Evolutionary conservation across 2,797 vertebrate genomes (phyloP), one percentile per base, ranked within the genome.

Genomic region (Acrocephalus scirpaceus): DNA sequence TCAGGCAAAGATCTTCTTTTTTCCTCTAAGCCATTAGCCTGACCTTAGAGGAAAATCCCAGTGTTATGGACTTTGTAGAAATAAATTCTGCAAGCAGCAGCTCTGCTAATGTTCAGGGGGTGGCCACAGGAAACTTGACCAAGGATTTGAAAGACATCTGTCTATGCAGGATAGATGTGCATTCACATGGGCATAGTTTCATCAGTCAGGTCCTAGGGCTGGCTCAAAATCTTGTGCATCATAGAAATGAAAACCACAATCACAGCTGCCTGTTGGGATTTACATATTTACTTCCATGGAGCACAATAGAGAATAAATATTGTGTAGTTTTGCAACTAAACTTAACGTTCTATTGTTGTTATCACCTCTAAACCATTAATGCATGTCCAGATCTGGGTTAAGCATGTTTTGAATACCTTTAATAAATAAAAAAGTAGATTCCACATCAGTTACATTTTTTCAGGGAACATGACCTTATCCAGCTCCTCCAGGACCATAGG

Each of bases 341-440:
- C 26, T 45, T 20, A 7, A 42, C 42, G 9, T 32, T 66, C 25
- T 44, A 13, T 19, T 76, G 30, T 5, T 76, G 29, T 62, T 80
- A 51, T 42, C 29, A 42, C 11, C 7, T 67, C 45, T 64, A 76
- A 85, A 71, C 51, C 48, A 83, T 57, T 67, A 57, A 53, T 27
- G 44, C 20, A 38, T 2, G 5, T 26, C 45, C 56, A 82, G 42
- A 47, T 74, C 17, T 75, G 20, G 14, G 12, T 64, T 60, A 85
- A 70, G 16, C 5, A 34, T 17, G 20, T 8, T 86, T 74, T 53
- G 10, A 54, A 34, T 26, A 71, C 1, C 5, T 50, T 7, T 27
- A 74, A 82, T 48, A 93, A 93, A 54, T 29, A 61, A 82, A 85
- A 48, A 81, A 51, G 7, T 21, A 71, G 57, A 66, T 53, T 34